Evolutionary conservation across 2,888 invertebrate species (phyloP).

Genomic region (Urechis unicinctus): DNA sequence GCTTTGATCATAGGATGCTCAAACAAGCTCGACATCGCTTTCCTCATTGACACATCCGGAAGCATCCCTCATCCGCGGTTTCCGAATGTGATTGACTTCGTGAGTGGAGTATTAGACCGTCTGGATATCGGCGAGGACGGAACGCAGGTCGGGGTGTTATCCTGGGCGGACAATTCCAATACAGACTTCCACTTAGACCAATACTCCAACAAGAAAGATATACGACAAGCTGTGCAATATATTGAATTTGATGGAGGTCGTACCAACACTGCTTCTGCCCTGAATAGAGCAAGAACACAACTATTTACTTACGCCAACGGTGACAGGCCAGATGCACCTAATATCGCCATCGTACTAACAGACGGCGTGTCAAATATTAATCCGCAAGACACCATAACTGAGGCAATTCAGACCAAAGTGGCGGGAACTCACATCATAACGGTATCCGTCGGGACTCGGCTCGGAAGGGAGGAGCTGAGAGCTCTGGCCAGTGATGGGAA

Average conservation of each 20-base stretch:
- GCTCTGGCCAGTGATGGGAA: slow-evolving; percentile 40
- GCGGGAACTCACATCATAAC: slow-evolving; percentile 15
- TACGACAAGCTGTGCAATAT: slow-evolving; percentile 32
- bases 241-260: slow-evolving; percentile 35
- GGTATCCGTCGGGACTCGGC: slow-evolving; percentile 13
- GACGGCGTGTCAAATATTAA: slow-evolving; percentile 39
- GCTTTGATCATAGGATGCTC: slow-evolving; percentile 12
- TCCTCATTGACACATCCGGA: slow-evolving; percentile 16
- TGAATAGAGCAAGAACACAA: slow-evolving; percentile 26
- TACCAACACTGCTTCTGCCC: slow-evolving; percentile 39
- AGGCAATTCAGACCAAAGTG: slow-evolving; percentile 21
- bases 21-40: slow-evolving; percentile 14
- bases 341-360: slow-evolving; percentile 34
- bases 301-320: slow-evolving; percentile 32
- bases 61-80: slow-evolving; percentile 18
- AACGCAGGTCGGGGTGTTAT: slow-evolving; percentile 18
- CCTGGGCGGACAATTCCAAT: slow-evolving; percentile 19
- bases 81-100: slow-evolving; percentile 14
- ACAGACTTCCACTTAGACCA: slow-evolving; percentile 36
- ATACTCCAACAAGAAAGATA: slow-evolving; percentile 25
- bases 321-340: slow-evolving; percentile 33
- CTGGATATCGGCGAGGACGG: slow-evolving; percentile 14
- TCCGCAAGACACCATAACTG: slow-evolving; percentile 29
- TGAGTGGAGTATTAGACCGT: slow-evolving; percentile 8
- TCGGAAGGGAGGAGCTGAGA: slow-evolving; percentile 34